Evolutionary conservation across 2,113 vertebrate species (phyloP), one percentile per base, ranked within the genome.

Genomic region (Diphyllodes magnificus): DNA sequence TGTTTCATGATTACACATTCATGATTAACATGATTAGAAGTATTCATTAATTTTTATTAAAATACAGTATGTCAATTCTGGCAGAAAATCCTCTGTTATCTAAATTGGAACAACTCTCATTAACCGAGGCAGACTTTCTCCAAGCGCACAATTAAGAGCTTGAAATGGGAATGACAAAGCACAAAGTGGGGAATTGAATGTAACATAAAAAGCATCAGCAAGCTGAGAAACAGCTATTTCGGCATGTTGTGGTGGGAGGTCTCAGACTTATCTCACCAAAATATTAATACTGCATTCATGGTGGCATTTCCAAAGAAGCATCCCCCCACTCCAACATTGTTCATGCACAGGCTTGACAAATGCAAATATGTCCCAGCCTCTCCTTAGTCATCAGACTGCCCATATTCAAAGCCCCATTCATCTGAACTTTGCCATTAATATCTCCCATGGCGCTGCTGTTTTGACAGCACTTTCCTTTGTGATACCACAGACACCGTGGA

Each of bases 391-490:
- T 91, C 82, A 92, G 45, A 61, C 92, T 50, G 80, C 49, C 37
- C 42, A 17, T 45, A 86, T 49, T 56, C 83, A 86, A 86, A 82
- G 66, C 18, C 30, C 72, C 83, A 87, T 80, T 83, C 82, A 90
- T 83, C 40, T 35, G 51, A 90, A 77, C 85, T 77, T 61, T 63
- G 90, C 30, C 83, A 84, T 44, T 39, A 86, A 56, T 71, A 91
- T 73, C 88, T 66, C 79, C 57, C 33, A 9, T 1, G 45, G 53
- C 35, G 22, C 4, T 77, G 90, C 80, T 88, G 83, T 66, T 80
- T 69, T 87, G 82, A 91, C 92, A 96, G 83, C 95, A 90, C 44
- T 94, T 76, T 90, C 42, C 73, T 95, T 92, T 94, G 94, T 91
- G 71, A 78, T 81, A 66, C 37, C 42, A 51, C 65, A 80, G 76